Evolutionary conservation across 1,140 invertebrate species (phyloP).

Genomic region (Ceratina australensis): DNA sequence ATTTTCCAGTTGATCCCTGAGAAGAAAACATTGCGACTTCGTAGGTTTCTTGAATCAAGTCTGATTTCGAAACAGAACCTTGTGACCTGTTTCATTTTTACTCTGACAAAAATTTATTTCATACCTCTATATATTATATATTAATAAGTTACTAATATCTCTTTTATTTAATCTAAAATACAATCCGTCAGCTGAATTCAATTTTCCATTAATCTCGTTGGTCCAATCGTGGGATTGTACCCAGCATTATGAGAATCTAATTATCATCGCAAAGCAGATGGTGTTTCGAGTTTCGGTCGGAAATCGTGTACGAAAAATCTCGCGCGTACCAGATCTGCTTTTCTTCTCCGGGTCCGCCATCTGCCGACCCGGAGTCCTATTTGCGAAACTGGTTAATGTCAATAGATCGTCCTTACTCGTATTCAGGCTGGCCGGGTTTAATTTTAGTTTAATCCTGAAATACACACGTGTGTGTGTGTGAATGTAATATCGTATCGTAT

Average conservation of each 20-base stretch:
- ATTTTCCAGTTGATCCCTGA: too few species aligned
- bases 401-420: constrained; percentile 26
- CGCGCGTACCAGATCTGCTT: constrained; percentile 16
- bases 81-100: too few species aligned
- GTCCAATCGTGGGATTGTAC: background rate
- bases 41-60: too few species aligned
- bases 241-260: constrained; percentile 31
- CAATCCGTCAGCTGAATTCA: too few species aligned
- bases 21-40: too few species aligned
- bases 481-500: background rate
- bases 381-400: constrained; percentile 47
- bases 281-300: constrained; percentile 32
- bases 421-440: constrained; percentile 15
- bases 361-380: constrained; percentile 24
- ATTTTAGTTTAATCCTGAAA: constrained; percentile 40
- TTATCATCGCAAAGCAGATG: constrained; percentile 24
- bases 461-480: background rate
- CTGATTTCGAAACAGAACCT: too few species aligned
- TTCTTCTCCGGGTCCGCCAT: constrained; percentile 1
- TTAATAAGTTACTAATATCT: too few species aligned
- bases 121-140: too few species aligned
- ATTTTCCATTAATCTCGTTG: background rate
- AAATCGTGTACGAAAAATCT: constrained; percentile 23
- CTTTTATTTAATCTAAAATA: too few species aligned
- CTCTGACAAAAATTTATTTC: too few species aligned